Evolutionary conservation across 1,140 invertebrate species (phyloP), one percentile per base, ranked within the genome.

Genomic region (Drosophila paulistorum): DNA sequence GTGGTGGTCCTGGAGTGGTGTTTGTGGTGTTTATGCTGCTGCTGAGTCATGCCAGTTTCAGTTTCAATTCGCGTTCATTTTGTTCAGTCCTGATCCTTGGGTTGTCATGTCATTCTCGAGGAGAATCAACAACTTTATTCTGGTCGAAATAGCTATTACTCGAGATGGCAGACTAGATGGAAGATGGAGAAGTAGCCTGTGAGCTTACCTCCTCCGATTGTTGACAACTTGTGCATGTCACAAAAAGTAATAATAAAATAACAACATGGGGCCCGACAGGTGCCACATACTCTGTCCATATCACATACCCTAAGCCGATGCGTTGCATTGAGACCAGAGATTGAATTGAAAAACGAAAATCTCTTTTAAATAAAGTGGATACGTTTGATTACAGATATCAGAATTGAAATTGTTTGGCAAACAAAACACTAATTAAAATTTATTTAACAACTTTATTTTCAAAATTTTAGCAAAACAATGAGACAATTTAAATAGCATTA

Each of bases 111-210:
- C 79, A 81, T 72, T 82, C 63, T 73, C 69, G 51, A 58, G 70
- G 65, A 87, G 65, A 68, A 79, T 73, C 83, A 82, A 86, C 83
- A 87, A 71, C 83, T 83, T 82, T 73, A 87, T 87, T 87, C 63
- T 71, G 65, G 30, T 30, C 33, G 37, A 71, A 78, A 77, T 78
- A 69, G 67, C 68, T 54, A 54, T 30, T 14, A 45, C 26, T 35
- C 9, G 14, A 13, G 23, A 7, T 9, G 7, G 14, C 17, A 14
- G 14, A 6, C 7, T n/a, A 17, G 45, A 7, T 48, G 45, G 3
- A 20, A 17, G 58, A 1, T 35, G 35, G 3, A 11, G 48, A 11
- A 5, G 39, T 54, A 51, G 67, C 65, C 68, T 48, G 30, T 20
- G 45, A 48, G 45, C 45, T 10, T 17, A 48, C 45, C 45, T 48